Conservation (phyloP, 2,113 vertebrate species). For the Pyxicephalus adspersus region DNA sequence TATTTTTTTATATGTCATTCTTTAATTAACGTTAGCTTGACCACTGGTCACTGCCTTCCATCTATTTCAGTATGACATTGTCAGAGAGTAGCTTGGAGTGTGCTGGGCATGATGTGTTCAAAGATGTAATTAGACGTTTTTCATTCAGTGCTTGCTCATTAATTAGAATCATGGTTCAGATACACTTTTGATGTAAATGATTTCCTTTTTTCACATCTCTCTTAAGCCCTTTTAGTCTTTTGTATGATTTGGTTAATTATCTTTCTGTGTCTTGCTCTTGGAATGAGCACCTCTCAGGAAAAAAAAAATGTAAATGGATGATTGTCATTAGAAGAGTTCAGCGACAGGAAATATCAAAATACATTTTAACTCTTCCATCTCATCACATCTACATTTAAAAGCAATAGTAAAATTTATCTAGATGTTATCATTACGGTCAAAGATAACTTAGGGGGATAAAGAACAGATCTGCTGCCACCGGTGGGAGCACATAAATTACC, state of each 20-base stretch:
- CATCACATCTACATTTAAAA: neutral
- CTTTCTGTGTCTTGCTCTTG: constrained; percentile 14
- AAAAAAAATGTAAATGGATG: neutral
- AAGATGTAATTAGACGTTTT: constrained; percentile 20
- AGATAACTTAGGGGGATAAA: too few species aligned
- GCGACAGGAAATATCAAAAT: neutral
- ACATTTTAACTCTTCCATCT: neutral
- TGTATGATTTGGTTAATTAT: constrained; percentile 43
- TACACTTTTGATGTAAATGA: constrained; percentile 37
- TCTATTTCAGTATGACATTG: constrained; percentile 11
- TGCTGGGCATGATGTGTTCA: neutral
- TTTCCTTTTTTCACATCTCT: constrained; percentile 21
- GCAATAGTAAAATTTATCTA: neutral
- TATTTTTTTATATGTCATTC: neutral
- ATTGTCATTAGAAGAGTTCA: constrained; percentile 16
- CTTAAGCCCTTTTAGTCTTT: constrained; percentile 22
- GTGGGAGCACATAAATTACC: too few species aligned
- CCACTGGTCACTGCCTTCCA: neutral
- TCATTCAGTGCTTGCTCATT: constrained; percentile 21
- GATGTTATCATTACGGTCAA: too few species aligned
- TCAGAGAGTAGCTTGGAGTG: neutral
- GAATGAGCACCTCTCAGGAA: neutral
- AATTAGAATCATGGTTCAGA: neutral
- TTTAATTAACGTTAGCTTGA: neutral
- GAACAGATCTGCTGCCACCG: too few species aligned